Evolutionary conservation across 2,888 invertebrate genomes (phyloP).

Genomic region (Operophtera brumata): DNA sequence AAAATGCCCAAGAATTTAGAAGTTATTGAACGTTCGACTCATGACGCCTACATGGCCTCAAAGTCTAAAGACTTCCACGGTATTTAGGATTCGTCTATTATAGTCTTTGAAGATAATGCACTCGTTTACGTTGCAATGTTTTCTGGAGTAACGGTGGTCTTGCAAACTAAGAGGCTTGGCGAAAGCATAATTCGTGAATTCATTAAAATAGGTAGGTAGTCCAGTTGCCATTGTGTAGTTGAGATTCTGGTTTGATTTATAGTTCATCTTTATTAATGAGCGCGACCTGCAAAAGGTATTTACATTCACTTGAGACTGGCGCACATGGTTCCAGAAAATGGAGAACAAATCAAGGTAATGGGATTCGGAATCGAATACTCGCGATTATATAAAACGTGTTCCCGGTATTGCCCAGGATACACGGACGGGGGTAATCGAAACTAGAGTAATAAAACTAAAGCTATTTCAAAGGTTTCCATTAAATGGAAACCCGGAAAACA

Average conservation of each 20-base stretch:
- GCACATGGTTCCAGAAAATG: constrained; percentile 30
- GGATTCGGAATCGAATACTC: constrained; percentile 36
- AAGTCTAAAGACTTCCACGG: constrained; percentile 39
- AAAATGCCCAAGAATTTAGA: constrained; percentile 11
- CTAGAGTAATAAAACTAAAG: constrained; percentile 53
- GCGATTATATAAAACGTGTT: constrained; percentile 45
- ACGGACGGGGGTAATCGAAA: constrained; percentile 46
- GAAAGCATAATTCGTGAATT: constrained; percentile 42
- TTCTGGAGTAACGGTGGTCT: constrained; percentile 46
- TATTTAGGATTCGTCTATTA: constrained; percentile 46
- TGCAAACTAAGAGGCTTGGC: constrained; percentile 38
- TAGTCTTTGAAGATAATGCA: constrained; percentile 59
- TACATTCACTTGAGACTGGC: constrained; percentile 5
- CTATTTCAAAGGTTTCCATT: constrained; percentile 47
- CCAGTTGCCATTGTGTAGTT: constrained; percentile 21
- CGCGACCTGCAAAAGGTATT: constrained; percentile 13
- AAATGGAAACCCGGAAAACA: constrained; percentile 49
- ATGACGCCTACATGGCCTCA: constrained; percentile 29
- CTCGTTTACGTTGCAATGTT: constrained; percentile 53
- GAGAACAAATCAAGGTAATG: constrained; percentile 32
- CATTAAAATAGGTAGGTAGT: constrained; percentile 31
- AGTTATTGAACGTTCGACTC: constrained; percentile 9
- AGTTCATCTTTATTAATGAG: constrained; percentile 27
- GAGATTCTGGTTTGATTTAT: constrained; percentile 19
- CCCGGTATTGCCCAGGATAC: constrained; percentile 44